Conservation (phyloP, 1,140 invertebrate genomes). For the Panagrolaimus sp. region DNA sequence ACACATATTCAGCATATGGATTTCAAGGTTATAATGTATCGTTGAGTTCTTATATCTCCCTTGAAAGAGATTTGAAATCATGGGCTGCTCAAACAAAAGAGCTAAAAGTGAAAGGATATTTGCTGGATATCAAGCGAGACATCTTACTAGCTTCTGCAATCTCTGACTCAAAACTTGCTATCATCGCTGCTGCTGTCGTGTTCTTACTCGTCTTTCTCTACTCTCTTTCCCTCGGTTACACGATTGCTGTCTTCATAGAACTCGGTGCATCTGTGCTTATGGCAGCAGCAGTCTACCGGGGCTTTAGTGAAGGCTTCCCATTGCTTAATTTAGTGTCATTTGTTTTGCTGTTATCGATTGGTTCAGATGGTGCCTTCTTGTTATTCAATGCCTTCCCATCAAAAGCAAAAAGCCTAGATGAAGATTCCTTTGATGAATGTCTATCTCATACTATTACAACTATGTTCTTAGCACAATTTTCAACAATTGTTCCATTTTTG, state of each 20-base stretch:
- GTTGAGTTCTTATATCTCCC: constrained; percentile 19
- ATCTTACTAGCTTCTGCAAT: constrained; percentile 38
- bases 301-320: constrained; percentile 51
- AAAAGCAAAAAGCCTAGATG: constrained; percentile 25
- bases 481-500: constrained; percentile 52
- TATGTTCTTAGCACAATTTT: constrained; percentile 58
- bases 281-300: constrained; percentile 16
- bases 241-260: constrained; percentile 35
- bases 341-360: constrained; percentile 52
- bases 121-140: constrained; percentile 38
- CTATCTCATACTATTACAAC: constrained; percentile 45
- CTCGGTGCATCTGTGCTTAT: constrained; percentile 19
- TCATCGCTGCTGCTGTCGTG: constrained; percentile 36
- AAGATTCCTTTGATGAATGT: constrained; percentile 28
- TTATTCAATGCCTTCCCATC: constrained; percentile 44
- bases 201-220: constrained; percentile 27
- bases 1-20: constrained; percentile 40
- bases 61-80: constrained; percentile 26
- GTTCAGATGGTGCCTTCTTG: constrained; percentile 55
- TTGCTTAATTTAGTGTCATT: constrained; percentile 55
- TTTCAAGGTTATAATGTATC: constrained; percentile 32
- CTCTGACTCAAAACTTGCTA: constrained; percentile 31
- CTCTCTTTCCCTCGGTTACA: constrained; percentile 30
- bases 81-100: constrained; percentile 4
- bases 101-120: constrained; percentile 34